Evolutionary conservation across 2,797 vertebrate genomes (phyloP).

Genomic region (Acanthis flammea): DNA sequence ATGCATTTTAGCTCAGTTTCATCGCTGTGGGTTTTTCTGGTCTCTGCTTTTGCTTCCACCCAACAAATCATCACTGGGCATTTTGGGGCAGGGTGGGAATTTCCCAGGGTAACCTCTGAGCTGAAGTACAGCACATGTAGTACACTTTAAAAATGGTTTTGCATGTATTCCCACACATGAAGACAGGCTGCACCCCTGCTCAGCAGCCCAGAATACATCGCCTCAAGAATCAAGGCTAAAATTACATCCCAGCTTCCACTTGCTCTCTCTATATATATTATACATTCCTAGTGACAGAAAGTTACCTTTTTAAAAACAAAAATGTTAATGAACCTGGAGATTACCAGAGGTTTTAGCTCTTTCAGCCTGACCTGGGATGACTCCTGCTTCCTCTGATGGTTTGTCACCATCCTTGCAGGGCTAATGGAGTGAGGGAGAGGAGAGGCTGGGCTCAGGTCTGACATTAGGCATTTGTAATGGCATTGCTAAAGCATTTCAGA

Average conservation of each 20-base stretch:
- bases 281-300: neutral
- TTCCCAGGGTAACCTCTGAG: neutral
- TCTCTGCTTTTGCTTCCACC: neutral
- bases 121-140: neutral
- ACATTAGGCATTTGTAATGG: neutral
- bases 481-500: neutral
- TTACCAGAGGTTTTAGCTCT: neutral
- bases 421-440: neutral
- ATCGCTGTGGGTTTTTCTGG: neutral
- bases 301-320: neutral
- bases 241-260: neutral
- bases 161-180: neutral
- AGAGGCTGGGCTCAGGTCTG: neutral
- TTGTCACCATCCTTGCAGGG: neutral
- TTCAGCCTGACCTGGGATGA: conserved; percentile 5
- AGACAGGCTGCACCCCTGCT: neutral
- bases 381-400: neutral
- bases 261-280: neutral
- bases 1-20: conserved; percentile 14
- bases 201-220: neutral
- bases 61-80: neutral
- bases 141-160: neutral
- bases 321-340: neutral
- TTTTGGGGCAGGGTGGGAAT: neutral
- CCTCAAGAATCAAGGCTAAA: neutral